Evolutionary conservation across 1,140 invertebrate genomes (phyloP).

Genomic region (Papilio dardanus): DNA sequence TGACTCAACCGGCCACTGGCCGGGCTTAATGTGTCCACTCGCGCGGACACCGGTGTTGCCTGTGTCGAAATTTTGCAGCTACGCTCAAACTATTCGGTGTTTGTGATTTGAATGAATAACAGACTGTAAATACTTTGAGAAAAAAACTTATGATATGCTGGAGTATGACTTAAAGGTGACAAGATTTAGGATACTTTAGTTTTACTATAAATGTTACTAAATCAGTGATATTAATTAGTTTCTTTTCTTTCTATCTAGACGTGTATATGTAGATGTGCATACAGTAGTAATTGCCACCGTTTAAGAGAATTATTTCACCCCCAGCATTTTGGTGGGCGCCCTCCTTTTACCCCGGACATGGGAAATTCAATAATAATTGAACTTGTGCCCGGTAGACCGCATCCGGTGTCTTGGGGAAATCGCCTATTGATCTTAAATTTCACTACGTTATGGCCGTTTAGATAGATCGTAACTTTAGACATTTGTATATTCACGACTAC

Average conservation of each 20-base stretch:
- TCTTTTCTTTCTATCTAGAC: neutral
- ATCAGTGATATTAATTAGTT: neutral
- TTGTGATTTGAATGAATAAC: neutral
- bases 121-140: neutral
- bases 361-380: slow-evolving; percentile 79
- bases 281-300: slow-evolving; percentile 24
- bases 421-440: slow-evolving; percentile 71
- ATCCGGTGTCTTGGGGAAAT: slow-evolving; percentile 76
- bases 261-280: slow-evolving; percentile 33
- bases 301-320: slow-evolving; percentile 50
- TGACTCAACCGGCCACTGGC: slow-evolving; percentile 58
- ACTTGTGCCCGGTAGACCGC: slow-evolving; percentile 71
- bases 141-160: neutral
- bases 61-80: slow-evolving; percentile 39
- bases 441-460: slow-evolving; percentile 41
- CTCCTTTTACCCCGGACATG: slow-evolving; percentile 52
- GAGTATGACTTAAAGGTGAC: too few relatives aligned
- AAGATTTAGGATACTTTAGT: too few relatives aligned
- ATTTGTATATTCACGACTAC: slow-evolving; percentile 3
- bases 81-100: neutral
- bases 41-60: slow-evolving; percentile 45
- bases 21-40: slow-evolving; percentile 51
- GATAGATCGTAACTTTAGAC: slow-evolving; percentile 34
- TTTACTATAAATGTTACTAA: too few relatives aligned
- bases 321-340: slow-evolving; percentile 49